A percentile compares a stretch with the other conserved stretches of the same genome.
phyloP scores from a whole-genome alignment of 2,797 vertebrate genomes.

The Agapornis canus region DNA sequence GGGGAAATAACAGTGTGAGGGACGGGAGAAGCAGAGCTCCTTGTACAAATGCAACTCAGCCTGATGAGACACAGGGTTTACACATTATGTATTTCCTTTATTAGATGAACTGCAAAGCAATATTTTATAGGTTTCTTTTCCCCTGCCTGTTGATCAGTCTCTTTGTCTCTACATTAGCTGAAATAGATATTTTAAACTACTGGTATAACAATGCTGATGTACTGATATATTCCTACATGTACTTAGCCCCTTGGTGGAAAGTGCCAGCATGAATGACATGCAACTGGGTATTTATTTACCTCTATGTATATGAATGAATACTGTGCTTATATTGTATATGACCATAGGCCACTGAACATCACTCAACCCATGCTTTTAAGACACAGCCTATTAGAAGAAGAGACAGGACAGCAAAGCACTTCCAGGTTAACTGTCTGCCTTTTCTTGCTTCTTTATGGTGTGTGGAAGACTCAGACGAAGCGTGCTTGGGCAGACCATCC shows the following conservation, averaged over 20 bases:
- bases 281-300: background rate
- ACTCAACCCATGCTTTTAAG: background rate
- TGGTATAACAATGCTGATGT: background rate
- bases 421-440: background rate
- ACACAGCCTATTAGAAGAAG: background rate
- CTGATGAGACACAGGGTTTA: constrained; percentile 25
- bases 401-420: background rate
- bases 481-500: background rate
- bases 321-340: background rate
- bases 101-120: constrained; percentile 19
- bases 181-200: constrained; percentile 34
- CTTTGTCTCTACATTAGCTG: background rate
- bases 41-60: background rate
- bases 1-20: background rate
- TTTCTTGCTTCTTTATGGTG: background rate
- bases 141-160: constrained; percentile 5
- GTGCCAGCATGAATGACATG: background rate
- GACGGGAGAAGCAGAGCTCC: background rate
- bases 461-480: background rate
- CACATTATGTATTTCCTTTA: background rate
- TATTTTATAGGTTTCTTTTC: background rate
- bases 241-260: background rate
- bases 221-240: background rate
- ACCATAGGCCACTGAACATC: background rate
- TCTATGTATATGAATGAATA: background rate